A percentile compares a stretch with the other conserved stretches of the same genome.
These are phyloP conservation scores for Chunga burmeisteri DNA, from an alignment of 2,113 vertebrate genomes.

Conservation along the genomic window DNA sequence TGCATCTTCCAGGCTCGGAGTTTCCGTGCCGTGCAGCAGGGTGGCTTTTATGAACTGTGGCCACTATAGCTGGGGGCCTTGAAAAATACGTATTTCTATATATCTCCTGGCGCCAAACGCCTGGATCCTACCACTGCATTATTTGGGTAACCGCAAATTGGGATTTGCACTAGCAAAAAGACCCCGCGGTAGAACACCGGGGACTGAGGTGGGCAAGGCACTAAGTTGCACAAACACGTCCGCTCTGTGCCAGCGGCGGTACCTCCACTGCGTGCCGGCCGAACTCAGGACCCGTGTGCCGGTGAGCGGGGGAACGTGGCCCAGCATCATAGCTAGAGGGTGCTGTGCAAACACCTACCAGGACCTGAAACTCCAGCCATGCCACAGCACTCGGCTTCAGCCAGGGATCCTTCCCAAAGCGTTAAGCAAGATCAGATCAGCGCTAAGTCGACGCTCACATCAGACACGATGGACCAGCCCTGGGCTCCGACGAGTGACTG, in stretches of 20 bases:
- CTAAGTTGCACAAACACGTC: not conserved
- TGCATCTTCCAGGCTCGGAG: not conserved
- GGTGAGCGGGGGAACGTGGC: rapidly evolving
- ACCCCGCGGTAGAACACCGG: not conserved
- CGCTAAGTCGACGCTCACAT: not conserved
- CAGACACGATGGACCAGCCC: not conserved
- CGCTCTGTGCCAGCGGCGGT: not conserved
- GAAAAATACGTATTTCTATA: not conserved
- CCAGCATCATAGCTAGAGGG: not conserved
- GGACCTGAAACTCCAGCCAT: not conserved
- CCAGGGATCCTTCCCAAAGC: not conserved
- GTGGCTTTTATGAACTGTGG: not conserved
- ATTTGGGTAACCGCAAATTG: not conserved
- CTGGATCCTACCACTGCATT: not conserved
- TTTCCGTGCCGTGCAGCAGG: not conserved
- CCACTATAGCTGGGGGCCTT: not conserved
- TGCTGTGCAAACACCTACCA: not conserved
- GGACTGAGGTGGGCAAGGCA: not conserved
- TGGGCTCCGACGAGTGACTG: not conserved
- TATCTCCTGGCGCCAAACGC: not conserved
- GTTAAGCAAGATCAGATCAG: not conserved
- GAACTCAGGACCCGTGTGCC: rapidly evolving
- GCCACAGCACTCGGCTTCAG: not conserved
- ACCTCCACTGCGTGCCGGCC: rapidly evolving
- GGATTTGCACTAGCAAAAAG: not conserved